Evolutionary conservation across 2,797 vertebrate genomes (phyloP).

Genomic region (Thripadectes ignobilis): DNA sequence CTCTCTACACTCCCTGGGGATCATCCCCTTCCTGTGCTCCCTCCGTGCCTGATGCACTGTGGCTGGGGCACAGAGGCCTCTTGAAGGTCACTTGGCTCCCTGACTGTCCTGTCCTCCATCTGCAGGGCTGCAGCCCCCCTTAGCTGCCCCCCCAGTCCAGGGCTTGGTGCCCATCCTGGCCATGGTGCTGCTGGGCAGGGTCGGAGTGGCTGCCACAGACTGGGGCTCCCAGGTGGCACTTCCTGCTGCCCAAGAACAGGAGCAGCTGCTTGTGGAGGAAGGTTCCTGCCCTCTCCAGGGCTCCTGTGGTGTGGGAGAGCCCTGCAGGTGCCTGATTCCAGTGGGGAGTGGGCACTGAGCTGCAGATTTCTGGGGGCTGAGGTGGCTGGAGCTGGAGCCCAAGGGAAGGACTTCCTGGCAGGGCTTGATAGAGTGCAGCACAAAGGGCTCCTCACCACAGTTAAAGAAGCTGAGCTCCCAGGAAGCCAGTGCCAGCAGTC

Average conservation of each 20-base stretch:
- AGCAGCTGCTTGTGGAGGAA: neutral
- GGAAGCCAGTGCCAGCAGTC: neutral
- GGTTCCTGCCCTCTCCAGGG: neutral
- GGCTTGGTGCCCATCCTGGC: neutral
- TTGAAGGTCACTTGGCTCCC: accelerated
- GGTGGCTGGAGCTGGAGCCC: neutral
- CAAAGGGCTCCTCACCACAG: accelerated
- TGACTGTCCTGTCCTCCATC: neutral
- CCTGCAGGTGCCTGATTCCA: neutral
- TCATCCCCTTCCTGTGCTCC: neutral
- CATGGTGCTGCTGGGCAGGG: neutral
- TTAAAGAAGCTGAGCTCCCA: accelerated
- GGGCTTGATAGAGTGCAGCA: neutral
- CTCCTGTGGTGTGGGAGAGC: neutral
- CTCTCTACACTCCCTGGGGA: neutral
- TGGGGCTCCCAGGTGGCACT: accelerated
- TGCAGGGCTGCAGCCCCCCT: neutral
- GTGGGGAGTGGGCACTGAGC: neutral
- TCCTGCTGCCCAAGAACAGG: neutral
- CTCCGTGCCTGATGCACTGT: accelerated
- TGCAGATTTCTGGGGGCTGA: neutral
- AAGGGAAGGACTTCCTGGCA: neutral
- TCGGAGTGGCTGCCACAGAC: accelerated
- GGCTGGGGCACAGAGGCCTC: neutral
- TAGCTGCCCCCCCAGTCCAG: neutral